Percentiles rank a stretch among this genome's conserved stretches.
phyloP scores from a whole-genome alignment of 2,113 vertebrate genomes.

The Collichthys lucidus region DNA sequence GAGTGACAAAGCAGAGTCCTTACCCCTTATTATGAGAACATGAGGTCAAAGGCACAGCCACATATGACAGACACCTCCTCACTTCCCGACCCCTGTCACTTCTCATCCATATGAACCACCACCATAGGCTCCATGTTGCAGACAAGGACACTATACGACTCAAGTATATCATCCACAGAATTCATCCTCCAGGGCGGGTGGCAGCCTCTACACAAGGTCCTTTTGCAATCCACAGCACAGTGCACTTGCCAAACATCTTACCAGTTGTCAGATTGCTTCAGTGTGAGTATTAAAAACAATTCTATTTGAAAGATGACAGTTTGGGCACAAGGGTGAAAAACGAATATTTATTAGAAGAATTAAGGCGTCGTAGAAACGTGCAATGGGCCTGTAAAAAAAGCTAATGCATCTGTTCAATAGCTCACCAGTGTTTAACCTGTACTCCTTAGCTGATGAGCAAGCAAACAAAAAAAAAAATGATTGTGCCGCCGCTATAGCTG shows the following conservation, averaged over 20 bases:
- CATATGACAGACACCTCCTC: slow-evolving; percentile 79
- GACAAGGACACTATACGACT: slow-evolving; percentile 72
- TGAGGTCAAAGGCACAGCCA: slow-evolving; percentile 78
- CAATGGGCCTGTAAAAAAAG: slow-evolving; percentile 46
- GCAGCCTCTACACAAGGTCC: slow-evolving; percentile 52
- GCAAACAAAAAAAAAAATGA: slow-evolving; percentile 47
- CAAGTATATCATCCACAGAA: slow-evolving; percentile 60
- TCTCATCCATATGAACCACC: slow-evolving; percentile 75
- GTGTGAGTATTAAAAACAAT: slow-evolving; percentile 8
- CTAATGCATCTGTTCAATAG: slow-evolving; percentile 49
- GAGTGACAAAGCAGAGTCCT: slow-evolving; percentile 81
- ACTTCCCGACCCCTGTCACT: slow-evolving; percentile 80
- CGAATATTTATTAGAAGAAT: slow-evolving; percentile 31
- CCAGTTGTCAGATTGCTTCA: slow-evolving; percentile 8
- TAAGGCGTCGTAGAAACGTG: slow-evolving; percentile 26
- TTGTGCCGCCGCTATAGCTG: slow-evolving; percentile 24
- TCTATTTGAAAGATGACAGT: slow-evolving; percentile 13
- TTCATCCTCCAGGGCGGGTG: slow-evolving; percentile 30
- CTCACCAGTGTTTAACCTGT: slow-evolving; percentile 40
- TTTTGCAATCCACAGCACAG: slow-evolving; percentile 33
- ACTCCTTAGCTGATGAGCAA: slow-evolving; percentile 56
- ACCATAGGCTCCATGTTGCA: slow-evolving; percentile 60
- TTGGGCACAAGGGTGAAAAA: slow-evolving; percentile 30
- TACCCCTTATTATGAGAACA: slow-evolving; percentile 82
- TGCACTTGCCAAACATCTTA: slow-evolving; percentile 8